Percentiles rank a stretch among this genome's conserved stretches.
Evolutionary conservation across 1,140 invertebrate genomes (phyloP).

Genomic region (Aphelinus certus): DNA sequence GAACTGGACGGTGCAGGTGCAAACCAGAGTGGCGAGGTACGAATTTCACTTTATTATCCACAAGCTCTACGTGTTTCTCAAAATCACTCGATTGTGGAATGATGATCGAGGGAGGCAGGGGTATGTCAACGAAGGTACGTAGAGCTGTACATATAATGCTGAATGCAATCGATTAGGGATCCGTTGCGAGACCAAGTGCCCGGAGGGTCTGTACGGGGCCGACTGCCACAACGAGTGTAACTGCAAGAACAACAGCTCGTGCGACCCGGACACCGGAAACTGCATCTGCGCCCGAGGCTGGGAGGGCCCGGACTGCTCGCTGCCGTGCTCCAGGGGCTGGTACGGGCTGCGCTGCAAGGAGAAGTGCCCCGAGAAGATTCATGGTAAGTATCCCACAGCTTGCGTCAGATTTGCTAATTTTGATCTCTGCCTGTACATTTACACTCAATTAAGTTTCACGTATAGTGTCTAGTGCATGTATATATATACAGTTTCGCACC

Average conservation of each 20-base stretch:
- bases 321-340: slow-evolving; percentile 78
- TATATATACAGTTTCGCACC: no score
- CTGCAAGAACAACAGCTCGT: slow-evolving; percentile 88
- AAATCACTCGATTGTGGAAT: slow-evolving; percentile 51
- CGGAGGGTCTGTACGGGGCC: slow-evolving; percentile 79
- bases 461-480: no score
- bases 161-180: slow-evolving; percentile 47
- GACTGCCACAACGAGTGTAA: slow-evolving; percentile 81
- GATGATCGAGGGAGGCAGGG: no score
- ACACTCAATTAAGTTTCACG: no score
- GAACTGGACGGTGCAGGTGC: slow-evolving; percentile 86
- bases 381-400: slow-evolving; percentile 64
- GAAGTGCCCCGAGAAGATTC: slow-evolving; percentile 74
- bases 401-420: no score
- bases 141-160: no score
- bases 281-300: slow-evolving; percentile 89
- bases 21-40: slow-evolving; percentile 81
- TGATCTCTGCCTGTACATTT: no score
- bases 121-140: no score
- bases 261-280: slow-evolving; percentile 79
- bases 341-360: slow-evolving; percentile 87
- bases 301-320: slow-evolving; percentile 79
- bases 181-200: slow-evolving; percentile 85
- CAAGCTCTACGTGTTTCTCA: slow-evolving; percentile 65
- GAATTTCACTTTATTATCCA: slow-evolving; percentile 38